These are phyloP conservation scores for Pristionchus entomophagus DNA, from an alignment of 2,888 invertebrate species.

Conservation along the genomic window DNA sequence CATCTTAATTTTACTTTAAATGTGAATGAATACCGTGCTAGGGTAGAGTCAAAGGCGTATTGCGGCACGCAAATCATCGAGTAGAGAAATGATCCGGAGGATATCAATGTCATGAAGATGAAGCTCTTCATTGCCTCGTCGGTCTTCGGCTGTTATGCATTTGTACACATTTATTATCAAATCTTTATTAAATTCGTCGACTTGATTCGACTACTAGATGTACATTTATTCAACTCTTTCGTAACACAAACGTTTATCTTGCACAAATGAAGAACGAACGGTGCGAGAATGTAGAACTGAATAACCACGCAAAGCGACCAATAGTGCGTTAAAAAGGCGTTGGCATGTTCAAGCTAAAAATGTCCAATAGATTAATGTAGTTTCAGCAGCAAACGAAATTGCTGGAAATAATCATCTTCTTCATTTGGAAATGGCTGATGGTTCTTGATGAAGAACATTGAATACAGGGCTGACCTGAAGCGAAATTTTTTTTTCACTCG, in stretches of 20 bases:
- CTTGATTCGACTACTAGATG: not conserved
- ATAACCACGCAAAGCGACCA: not conserved
- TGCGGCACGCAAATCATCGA: not conserved
- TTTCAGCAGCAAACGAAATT: not conserved
- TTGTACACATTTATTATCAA: too few species aligned
- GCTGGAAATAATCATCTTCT: conserved; percentile 11
- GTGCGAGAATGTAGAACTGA: conserved; percentile 7
- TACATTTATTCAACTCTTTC: too few species aligned
- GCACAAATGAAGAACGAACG: not conserved
- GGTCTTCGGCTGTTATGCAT: not conserved
- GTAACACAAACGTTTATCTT: not conserved
- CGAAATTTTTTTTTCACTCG: not conserved
- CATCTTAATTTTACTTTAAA: not conserved
- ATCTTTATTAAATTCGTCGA: not conserved
- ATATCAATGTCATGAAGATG: not conserved
- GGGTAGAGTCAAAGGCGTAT: conserved; percentile 50
- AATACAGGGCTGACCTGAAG: conserved; percentile 7
- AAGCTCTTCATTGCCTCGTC: not conserved
- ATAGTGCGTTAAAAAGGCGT: not conserved
- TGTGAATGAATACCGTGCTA: not conserved
- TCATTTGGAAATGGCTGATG: not conserved
- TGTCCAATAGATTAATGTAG: too few species aligned
- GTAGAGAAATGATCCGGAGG: not conserved
- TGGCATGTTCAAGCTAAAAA: not conserved
- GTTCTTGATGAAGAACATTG: not conserved